Evolutionary conservation across 1,140 invertebrate genomes (phyloP).

Genomic region (Temnothorax nylanderi): DNA sequence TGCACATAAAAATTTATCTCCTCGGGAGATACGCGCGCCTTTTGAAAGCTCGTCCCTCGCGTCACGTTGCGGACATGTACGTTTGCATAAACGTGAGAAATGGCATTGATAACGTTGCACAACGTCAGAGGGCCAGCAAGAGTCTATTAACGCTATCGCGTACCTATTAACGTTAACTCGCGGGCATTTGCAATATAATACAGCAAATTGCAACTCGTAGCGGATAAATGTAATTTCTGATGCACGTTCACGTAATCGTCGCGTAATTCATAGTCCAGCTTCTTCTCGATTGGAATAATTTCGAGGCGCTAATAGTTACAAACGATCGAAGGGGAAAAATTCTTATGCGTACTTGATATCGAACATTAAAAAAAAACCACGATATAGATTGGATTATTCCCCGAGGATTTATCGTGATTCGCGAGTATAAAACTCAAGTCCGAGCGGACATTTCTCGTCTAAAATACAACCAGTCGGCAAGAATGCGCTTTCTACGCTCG

Average conservation of each 20-base stretch:
- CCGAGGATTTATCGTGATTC: neutral
- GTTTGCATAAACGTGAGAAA: conserved; percentile 39
- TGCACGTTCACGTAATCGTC: neutral
- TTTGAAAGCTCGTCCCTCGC: neutral
- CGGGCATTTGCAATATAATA: conserved; percentile 4
- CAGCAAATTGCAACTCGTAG: neutral
- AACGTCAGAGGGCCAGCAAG: neutral
- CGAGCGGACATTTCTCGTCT: neutral
- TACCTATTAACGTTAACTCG: neutral
- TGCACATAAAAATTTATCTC: neutral
- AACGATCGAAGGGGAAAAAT: neutral
- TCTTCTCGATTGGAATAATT: conserved; percentile 21
- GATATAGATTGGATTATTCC: neutral
- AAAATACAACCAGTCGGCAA: neutral
- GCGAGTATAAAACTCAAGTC: neutral
- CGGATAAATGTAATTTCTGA: neutral
- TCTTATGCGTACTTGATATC: neutral
- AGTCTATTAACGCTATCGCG: conserved; percentile 13
- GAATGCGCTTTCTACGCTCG: neutral
- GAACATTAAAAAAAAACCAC: neutral
- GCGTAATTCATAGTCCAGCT: neutral
- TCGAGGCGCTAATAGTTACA: neutral
- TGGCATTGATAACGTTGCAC: conserved; percentile 32
- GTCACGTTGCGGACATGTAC: neutral
- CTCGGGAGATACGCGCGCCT: neutral